Evolutionary conservation across 2,113 vertebrate genomes (phyloP), one percentile per base, ranked within the genome.

Genomic region (Triplophysa dalaica): DNA sequence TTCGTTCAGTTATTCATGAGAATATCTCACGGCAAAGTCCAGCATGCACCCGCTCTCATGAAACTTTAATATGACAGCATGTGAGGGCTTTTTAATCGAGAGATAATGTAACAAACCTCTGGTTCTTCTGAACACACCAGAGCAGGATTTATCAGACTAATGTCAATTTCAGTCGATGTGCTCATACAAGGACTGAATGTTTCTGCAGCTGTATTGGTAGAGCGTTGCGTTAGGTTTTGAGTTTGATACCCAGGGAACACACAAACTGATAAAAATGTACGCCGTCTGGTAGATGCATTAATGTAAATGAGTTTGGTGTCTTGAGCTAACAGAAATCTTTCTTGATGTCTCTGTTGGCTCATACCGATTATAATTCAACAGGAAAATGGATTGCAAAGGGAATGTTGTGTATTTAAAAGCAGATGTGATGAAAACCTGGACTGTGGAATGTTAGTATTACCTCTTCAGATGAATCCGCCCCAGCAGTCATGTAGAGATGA

Each of bases 1-100:
- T 74, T 60, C 7, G 21, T 45, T 82, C 9, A 33, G 74, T 82
- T 80, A 85, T 85, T 65, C 50, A 83, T 75, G 58, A 74, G 56
- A 70, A 81, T 48, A 64, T 22, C 67, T 79, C 24, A 62, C n/a
- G 73, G 24, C 67, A 12, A 69, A 81, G 52, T 60, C 14, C 70
- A 54, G 21, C 50, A 14, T 11, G 43, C 64, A 52, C 48, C 21
- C 22, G 33, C 12, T 24, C 48, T 45, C 22, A 67, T 67, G 52
- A 73, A 77, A 41, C 62, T 65, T 82, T 84, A 75, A 74, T 75
- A 61, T 22, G 54, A 70, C 68, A 80, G 48, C 62, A 26, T 68
- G 65, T 69, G 50, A 65, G 60, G 7, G 24, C 38, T 79, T 21
- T 72, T 70, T 58, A n/a, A 75, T 14, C n/a, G 26, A 72, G 61